Percentiles rank a stretch among this genome's conserved stretches.
Conservation (phyloP, 2,797 vertebrate genomes). For the Acropternis orthonyx region DNA sequence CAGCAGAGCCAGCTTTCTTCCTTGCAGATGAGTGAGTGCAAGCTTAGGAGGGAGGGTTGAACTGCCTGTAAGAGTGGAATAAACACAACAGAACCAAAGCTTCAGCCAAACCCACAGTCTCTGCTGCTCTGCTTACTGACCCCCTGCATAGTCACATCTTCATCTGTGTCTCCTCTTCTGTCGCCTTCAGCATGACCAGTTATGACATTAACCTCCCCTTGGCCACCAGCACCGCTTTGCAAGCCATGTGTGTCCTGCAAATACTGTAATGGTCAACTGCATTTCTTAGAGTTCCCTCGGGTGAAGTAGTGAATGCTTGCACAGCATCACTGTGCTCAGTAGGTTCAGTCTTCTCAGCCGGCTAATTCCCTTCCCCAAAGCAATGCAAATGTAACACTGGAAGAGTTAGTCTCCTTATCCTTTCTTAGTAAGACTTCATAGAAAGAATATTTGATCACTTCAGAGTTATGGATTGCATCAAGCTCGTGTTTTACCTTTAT, state of each 20-base stretch:
- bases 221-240: not conserved
- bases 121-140: not conserved
- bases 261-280: not conserved
- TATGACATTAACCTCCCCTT: not conserved
- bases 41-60: not conserved
- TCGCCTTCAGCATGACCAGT: not conserved
- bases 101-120: not conserved
- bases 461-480: not conserved
- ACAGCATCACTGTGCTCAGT: not conserved
- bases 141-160: not conserved
- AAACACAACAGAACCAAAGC: not conserved
- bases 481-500: not conserved
- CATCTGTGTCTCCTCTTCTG: not conserved
- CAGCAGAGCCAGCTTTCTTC: not conserved
- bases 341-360: not conserved
- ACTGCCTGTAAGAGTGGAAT: not conserved
- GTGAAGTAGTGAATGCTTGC: not conserved
- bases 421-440: not conserved
- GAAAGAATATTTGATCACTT: not conserved
- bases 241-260: not conserved
- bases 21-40: not conserved
- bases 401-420: not conserved
- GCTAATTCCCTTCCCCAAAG: not conserved
- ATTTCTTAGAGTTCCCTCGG: not conserved
- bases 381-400: not conserved